Base-by-base conservation (phyloP, 2,888 invertebrate species). In the Drosophila conformis region DNA sequence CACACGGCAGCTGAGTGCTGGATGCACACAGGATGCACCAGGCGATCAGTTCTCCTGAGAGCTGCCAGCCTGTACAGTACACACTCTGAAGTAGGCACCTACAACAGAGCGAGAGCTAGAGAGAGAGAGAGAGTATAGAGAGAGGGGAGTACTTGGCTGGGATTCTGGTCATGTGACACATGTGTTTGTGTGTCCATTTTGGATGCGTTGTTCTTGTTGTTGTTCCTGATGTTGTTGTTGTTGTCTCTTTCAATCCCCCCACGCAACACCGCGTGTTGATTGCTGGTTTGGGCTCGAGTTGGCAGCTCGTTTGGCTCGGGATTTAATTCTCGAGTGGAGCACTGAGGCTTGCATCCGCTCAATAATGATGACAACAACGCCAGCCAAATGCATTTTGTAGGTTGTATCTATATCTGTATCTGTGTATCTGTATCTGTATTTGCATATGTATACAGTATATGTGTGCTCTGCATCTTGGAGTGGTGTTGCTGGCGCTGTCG, bases 261-360 rank as follows among this genome's bases (percentile, higher is more conserved):
- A 33, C 35, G 18, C 57, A 29, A 8, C 53, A 25, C 51, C n/a
- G n/a, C 42, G 38, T 40, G 54, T 18, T 61, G 46, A 54, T 60
- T 58, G 58, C 49, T 68, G 40, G 57, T 71, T 62, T 61, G 60
- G 51, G 65, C 58, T 69, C 60, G 60, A 49, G 60, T 66, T 49
- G 51, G 58, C 18, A 21, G 52, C 53, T 65, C 62, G 73, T 57
- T 57, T 46, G 35, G 73, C 35, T 35, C 73, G 40, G 35, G 46
- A 66, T 67, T 57, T 33, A 40, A 25, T 40, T 65, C 73, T 79
- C 69, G 70, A 80, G 73, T 87, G 82, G 80, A 75, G 89, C 86
- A 80, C 42, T 63, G 88, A 82, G 74, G 83, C 80, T 86, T 88
- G 90, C 90, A 85, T 89, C 85, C 90, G 90, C 88, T 86, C 64